phyloP scores from a whole-genome alignment of 2,888 invertebrate species.

The Caenorhabditis afra region DNA sequence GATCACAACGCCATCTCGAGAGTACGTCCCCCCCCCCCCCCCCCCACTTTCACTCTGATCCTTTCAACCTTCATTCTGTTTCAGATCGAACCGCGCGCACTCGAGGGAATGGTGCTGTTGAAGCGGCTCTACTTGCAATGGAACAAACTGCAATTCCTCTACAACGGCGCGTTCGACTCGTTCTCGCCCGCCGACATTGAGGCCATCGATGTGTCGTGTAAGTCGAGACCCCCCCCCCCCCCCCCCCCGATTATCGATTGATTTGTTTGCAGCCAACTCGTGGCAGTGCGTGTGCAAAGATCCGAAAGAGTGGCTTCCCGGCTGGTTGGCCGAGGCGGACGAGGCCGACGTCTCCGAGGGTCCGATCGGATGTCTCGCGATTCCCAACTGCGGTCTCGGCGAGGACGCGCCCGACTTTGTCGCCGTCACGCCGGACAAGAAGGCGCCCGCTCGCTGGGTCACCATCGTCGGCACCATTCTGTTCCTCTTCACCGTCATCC shows the following conservation, averaged over 20 bases:
- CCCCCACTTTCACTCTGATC: too few species aligned
- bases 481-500: slow-evolving; percentile 72
- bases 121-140: slow-evolving; percentile 74
- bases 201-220: slow-evolving; percentile 77
- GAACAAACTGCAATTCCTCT: slow-evolving; percentile 75
- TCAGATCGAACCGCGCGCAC: slow-evolving; percentile 71
- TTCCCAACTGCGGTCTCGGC: slow-evolving; percentile 50
- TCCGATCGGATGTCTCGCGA: slow-evolving; percentile 65
- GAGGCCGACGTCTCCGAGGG: slow-evolving; percentile 70
- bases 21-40: too few species aligned
- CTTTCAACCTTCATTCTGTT: too few species aligned
- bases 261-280: slow-evolving; percentile 70
- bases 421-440: slow-evolving; percentile 36
- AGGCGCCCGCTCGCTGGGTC: slow-evolving; percentile 70
- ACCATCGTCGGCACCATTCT: slow-evolving; percentile 76
- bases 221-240: neutral
- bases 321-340: slow-evolving; percentile 72
- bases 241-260: neutral
- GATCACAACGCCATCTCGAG: slow-evolving; percentile 65
- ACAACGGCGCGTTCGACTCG: slow-evolving; percentile 73
- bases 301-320: slow-evolving; percentile 74
- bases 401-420: slow-evolving; percentile 10
- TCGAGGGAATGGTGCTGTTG: slow-evolving; percentile 70
- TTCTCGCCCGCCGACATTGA: slow-evolving; percentile 67
- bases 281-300: slow-evolving; percentile 78